phyloP scores from a whole-genome alignment of 2,797 vertebrate species.

The Hydrolagus colliei region DNA sequence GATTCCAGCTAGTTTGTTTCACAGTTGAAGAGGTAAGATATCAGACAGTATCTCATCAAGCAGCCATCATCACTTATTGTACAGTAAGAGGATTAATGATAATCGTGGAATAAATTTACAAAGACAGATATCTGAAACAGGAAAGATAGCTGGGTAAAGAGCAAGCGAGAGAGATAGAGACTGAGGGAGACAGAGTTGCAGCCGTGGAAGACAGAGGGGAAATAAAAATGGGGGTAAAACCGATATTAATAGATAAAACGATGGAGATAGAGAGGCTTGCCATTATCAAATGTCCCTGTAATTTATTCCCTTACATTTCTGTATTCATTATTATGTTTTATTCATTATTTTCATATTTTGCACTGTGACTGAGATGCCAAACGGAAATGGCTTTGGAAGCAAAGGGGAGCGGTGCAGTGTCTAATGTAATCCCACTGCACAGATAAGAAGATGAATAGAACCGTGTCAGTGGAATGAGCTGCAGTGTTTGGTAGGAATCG shows the following conservation, averaged over 20 bases:
- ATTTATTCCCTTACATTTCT: background rate
- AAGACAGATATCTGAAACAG: background rate
- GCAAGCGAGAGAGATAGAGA: background rate
- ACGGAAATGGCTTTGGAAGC: background rate
- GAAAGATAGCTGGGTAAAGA: background rate
- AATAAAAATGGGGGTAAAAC: background rate
- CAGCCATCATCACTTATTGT: background rate
- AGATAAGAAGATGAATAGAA: background rate
- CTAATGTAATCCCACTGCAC: background rate
- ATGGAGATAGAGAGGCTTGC: background rate
- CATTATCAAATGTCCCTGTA: background rate
- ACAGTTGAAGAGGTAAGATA: background rate
- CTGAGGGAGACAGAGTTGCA: no score
- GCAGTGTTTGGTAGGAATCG: background rate
- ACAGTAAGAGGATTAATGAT: background rate
- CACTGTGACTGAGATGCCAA: background rate
- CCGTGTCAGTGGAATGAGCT: background rate
- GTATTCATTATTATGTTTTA: background rate
- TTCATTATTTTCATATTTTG: background rate
- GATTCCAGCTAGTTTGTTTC: background rate
- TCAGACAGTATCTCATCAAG: background rate
- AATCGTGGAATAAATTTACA: background rate
- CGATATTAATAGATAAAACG: background rate
- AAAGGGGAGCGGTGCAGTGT: background rate
- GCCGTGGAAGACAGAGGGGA: background rate